phyloP scores from a whole-genome alignment of 1,140 invertebrate genomes.

The Drosophila ficusphila region DNA sequence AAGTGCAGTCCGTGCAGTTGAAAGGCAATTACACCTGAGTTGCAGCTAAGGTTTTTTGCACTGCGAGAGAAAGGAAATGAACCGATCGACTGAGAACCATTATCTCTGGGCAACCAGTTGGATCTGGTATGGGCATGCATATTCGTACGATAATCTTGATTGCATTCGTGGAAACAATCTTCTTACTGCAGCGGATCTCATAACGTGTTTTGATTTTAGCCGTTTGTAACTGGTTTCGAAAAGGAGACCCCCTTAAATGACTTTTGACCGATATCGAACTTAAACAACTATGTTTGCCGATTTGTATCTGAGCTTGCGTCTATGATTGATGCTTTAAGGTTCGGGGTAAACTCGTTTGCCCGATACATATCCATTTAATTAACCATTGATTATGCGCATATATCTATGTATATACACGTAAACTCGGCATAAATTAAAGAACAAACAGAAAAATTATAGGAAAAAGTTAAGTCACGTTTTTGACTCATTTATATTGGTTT shows the following conservation, averaged over 20 bases:
- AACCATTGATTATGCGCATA: constrained; percentile 37
- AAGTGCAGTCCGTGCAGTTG: constrained; percentile 10
- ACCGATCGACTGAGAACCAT: constrained; percentile 33
- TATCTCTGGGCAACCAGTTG: constrained; percentile 48
- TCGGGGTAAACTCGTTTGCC: constrained; percentile 21
- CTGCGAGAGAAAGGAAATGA: constrained; percentile 22
- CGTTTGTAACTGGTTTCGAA: constrained; percentile 32
- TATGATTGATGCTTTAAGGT: constrained; percentile 19
- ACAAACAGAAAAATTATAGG: constrained; percentile 45
- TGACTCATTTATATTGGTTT: constrained; percentile 55
- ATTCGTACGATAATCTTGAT: constrained; percentile 38
- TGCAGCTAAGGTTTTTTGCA: constrained; percentile 17
- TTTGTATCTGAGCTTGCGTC: neutral
- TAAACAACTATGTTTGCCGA: constrained; percentile 4
- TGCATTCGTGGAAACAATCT: constrained; percentile 37
- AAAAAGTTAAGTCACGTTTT: constrained; percentile 70
- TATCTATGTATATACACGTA: no score
- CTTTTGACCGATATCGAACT: constrained; percentile 39
- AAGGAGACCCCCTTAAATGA: constrained; percentile 12
- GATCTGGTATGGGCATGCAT: constrained; percentile 30
- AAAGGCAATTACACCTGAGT: constrained; percentile 31
- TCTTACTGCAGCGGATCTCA: constrained; percentile 20
- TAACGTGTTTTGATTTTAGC: constrained; percentile 32
- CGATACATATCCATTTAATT: constrained; percentile 35
- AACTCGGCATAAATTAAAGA: constrained; percentile 54